Conservation (phyloP, 92 coral and sea anemone species). For the Umimayanthus chanpuru region DNA sequence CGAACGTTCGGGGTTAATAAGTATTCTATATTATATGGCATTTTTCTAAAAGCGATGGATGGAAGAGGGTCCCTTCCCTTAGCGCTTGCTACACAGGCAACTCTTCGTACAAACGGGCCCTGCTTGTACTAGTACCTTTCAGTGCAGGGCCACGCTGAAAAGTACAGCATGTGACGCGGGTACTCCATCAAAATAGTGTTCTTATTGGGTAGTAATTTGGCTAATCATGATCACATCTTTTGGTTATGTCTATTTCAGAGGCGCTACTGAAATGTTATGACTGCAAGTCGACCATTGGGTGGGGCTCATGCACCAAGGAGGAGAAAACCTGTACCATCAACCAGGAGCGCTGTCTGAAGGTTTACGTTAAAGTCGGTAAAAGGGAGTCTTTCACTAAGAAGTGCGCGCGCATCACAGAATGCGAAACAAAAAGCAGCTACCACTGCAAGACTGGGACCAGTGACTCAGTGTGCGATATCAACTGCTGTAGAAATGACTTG, state of each 20-base stretch:
- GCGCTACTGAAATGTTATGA: conserved; percentile 33
- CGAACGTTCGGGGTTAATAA: no score
- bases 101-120: no score
- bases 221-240: background rate
- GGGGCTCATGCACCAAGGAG: conserved; percentile 28
- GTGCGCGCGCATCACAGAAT: conserved; percentile 27
- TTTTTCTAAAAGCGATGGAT: no score
- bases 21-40: no score
- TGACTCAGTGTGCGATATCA: background rate
- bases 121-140: no score
- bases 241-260: conserved; percentile 11
- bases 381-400: conserved; percentile 25
- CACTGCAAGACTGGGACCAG: conserved; percentile 11
- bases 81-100: no score
- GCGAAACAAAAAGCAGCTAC: background rate
- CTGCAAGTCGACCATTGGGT: conserved; percentile 20
- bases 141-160: no score
- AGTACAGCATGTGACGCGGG: no score
- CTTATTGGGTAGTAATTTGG: no score
- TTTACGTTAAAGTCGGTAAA: background rate
- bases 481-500: conserved; percentile 26
- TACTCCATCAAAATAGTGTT: no score
- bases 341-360: conserved; percentile 35
- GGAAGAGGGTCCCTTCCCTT: no score
- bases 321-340: background rate